Evolutionary conservation across 2,888 invertebrate genomes (phyloP), one percentile per base, ranked within the genome.

Genomic region (Nebria brevicollis): DNA sequence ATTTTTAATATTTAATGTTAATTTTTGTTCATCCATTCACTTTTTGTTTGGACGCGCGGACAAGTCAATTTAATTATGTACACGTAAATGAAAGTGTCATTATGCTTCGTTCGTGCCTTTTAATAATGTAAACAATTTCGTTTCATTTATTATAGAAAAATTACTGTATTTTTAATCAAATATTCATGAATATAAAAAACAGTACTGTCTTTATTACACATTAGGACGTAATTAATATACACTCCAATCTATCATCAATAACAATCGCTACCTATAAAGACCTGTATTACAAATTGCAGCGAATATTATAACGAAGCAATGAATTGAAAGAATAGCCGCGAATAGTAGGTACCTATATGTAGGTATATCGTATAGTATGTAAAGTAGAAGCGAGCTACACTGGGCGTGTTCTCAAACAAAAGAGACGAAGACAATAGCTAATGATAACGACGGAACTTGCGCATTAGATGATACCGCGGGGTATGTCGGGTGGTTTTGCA

Each of bases 91-190:
- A 54, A 54, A 54, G 54, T 54, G 54, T 54, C 54, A 54, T 54
- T 54, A 54, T 34, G 34, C 34, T 2, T 34, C 34, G 34, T 34
- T 34, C 34, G 34, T 20, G 20, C 20, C 20, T 20, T 20, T 20
- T 20, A 20, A 20, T 20, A 20, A 20, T 20, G 20, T 34, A 34
- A 34, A 34, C 34, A 34, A 34, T 34, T 34, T 34, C 89, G 89
- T 89, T 89, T 88, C 76, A 70, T 73, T 81, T 75, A 41, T 54
- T 68, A 25, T 15, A 77, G 66, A 74, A 73, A 75, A 75, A 34
- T 34, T 34, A 34, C 5, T 1, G 34, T 34, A 34, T 34, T 2
- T 1, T 34, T 34, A 34, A 7, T 54, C 4, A 54, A 54, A 54
- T 7, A 54, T 54, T 54, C 54, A 54, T 54, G 8, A 5, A 34